These are phyloP conservation scores for Patiria miniata DNA, from an alignment of 35 echinoderm and acorn worm species.

Conservation along the genomic window DNA sequence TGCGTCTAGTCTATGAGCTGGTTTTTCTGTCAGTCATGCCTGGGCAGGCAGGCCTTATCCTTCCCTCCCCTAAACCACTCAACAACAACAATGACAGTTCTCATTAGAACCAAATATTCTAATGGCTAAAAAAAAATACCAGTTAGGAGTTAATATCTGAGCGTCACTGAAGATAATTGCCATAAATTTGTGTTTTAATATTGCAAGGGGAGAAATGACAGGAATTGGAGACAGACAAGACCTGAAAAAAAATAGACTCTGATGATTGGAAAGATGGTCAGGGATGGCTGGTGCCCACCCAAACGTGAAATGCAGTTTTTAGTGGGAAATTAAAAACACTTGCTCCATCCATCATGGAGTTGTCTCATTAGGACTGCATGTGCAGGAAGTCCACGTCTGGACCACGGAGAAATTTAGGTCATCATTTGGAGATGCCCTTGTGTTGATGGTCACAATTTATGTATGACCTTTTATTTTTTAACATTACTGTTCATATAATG, in stretches of 20 bases:
- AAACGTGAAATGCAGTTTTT: conserved; percentile 26
- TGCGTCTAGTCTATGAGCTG: neutral
- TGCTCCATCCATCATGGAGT: neutral
- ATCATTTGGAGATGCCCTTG: too few relatives aligned
- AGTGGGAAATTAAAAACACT: conserved; percentile 27
- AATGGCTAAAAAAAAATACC: neutral
- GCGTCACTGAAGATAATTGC: conserved; percentile 7
- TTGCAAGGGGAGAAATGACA: neutral
- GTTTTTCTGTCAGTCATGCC: conserved; percentile 1
- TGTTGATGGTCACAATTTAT: too few relatives aligned
- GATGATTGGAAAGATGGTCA: neutral
- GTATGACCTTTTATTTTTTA: too few relatives aligned
- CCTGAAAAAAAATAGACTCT: too few relatives aligned
- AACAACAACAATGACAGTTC: too few relatives aligned
- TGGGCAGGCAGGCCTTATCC: neutral
- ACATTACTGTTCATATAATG: too few relatives aligned
- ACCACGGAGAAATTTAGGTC: too few relatives aligned
- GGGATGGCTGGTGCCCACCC: neutral
- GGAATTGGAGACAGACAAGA: too few relatives aligned
- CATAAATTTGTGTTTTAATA: conserved; percentile 26
- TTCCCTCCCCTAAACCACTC: neutral
- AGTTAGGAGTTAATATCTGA: conserved; percentile 20
- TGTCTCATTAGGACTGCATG: neutral
- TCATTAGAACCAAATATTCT: too few relatives aligned
- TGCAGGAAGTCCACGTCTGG: too few relatives aligned